Base-by-base conservation (phyloP, 2,113 vertebrate species). In the Falco punctatus region DNA sequence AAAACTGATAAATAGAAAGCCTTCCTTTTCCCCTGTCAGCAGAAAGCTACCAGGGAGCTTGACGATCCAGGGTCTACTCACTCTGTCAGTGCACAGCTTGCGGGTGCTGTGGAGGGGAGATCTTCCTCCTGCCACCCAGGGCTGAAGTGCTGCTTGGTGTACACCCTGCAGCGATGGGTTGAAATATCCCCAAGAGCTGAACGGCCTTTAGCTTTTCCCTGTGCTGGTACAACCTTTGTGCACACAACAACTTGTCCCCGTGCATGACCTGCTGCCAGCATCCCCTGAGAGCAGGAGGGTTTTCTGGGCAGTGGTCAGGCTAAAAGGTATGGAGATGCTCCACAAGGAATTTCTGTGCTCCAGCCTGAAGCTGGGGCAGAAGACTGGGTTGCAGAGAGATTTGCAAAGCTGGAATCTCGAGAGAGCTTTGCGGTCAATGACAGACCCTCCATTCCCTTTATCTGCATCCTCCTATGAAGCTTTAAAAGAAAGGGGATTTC, bases 261-360 rank as follows among this genome's bases (percentile, higher is more conserved):
- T 1, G 1, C 62, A 11, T 0, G 0, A 9, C 59, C 35, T 1
- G 1, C 21, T 4, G 1, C 49, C 33, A 30, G 38, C 3, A 1
- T 6, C 12, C 26, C 10, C 65, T 5, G n/a, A 9, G 49, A 40
- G 18, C 42, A 10, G 79, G 49, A 0, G 49, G 52, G 42, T 12
- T 20, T 33, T 49, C 22, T 20, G 81, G 48, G 70, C 82, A 57
- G 49, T 1, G 9, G 5, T 4, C 11, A 20, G 74, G 57, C 35
- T 26, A 27, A 15, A 52, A 44, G 57, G 30, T 61, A 71, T 46
- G 83, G 55, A 61, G 52, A 32, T 11, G 52, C 13, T 91, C 64
- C 4, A 0, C 19, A 9, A 30, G 69, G 69, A 57, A 28, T 16
- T 44, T 59, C 64, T 32, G 13, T 40, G 35, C 42, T 33, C 62